Evolutionary conservation across 2,113 vertebrate genomes (phyloP).

Genomic region (Crotalus viridis): DNA sequence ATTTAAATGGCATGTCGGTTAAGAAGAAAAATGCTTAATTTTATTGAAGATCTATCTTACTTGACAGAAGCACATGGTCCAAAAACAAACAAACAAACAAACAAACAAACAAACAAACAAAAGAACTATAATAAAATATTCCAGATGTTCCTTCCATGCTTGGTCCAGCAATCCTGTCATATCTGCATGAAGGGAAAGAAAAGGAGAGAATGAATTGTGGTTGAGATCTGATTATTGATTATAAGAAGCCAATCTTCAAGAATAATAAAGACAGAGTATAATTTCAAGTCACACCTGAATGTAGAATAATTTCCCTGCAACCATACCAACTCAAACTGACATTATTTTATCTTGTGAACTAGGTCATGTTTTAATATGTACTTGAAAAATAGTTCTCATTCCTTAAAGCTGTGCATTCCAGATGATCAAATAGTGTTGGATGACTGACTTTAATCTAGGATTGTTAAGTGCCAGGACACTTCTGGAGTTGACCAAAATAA

Average conservation of each 20-base stretch:
- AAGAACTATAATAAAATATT: constrained; percentile 23
- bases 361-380: neutral
- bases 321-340: neutral
- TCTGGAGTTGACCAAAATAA: fast-evolving
- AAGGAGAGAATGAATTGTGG: constrained; percentile 26
- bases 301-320: constrained; percentile 21
- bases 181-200: constrained; percentile 25
- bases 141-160: constrained; percentile 50
- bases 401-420: constrained; percentile 9
- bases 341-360: neutral
- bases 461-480: constrained; percentile 2
- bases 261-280: constrained; percentile 28
- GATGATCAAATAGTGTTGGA: constrained; percentile 14
- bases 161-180: constrained; percentile 31
- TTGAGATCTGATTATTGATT: constrained; percentile 53
- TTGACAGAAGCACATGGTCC: constrained; percentile 31
- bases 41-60: constrained; percentile 31
- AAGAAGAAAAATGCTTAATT: neutral
- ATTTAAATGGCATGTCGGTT: neutral
- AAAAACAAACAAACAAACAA: no score
- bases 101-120: neutral
- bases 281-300: constrained; percentile 13
- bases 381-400: constrained; percentile 39
- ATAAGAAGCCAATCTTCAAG: constrained; percentile 4
- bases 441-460: constrained; percentile 38